Percentiles rank a stretch among this genome's conserved stretches.
Conservation (phyloP, 2,888 invertebrate species). For the Tryphoninae sp. region DNA sequence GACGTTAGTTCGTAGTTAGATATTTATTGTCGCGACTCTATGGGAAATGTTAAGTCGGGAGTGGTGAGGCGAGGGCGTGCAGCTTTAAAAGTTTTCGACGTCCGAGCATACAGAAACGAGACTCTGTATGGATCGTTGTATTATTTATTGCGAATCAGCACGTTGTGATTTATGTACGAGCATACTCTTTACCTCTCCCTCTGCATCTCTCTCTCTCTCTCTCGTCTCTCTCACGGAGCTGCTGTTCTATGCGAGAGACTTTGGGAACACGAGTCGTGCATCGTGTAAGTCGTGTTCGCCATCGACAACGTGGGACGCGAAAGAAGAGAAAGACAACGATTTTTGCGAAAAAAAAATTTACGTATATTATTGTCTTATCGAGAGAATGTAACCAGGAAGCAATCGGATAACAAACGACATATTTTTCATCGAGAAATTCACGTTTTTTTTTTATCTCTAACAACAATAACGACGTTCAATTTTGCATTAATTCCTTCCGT, state of each 20-base stretch:
- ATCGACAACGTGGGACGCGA: constrained; percentile 48
- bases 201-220: constrained; percentile 25
- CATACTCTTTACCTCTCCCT: constrained; percentile 49
- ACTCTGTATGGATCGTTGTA: constrained; percentile 61
- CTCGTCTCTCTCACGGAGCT: constrained; percentile 33
- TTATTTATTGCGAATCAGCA: constrained; percentile 74
- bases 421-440: not conserved
- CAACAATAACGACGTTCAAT: not conserved
- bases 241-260: constrained; percentile 62
- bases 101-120: constrained; percentile 41
- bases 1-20: not conserved
- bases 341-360: constrained; percentile 9
- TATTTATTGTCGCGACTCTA: constrained; percentile 39
- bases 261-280: constrained; percentile 51
- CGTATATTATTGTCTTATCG: constrained; percentile 17
- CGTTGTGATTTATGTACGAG: constrained; percentile 70
- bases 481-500: not conserved
- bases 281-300: constrained; percentile 57
- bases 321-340: constrained; percentile 6
- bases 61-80: constrained; percentile 43
- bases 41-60: constrained; percentile 49
- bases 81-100: constrained; percentile 62
- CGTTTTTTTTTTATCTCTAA: not conserved
- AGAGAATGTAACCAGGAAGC: not conserved
- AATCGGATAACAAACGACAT: not conserved